These are phyloP conservation scores for Agrochola lota DNA, from an alignment of 2,888 invertebrate species.

Conservation along the genomic window DNA sequence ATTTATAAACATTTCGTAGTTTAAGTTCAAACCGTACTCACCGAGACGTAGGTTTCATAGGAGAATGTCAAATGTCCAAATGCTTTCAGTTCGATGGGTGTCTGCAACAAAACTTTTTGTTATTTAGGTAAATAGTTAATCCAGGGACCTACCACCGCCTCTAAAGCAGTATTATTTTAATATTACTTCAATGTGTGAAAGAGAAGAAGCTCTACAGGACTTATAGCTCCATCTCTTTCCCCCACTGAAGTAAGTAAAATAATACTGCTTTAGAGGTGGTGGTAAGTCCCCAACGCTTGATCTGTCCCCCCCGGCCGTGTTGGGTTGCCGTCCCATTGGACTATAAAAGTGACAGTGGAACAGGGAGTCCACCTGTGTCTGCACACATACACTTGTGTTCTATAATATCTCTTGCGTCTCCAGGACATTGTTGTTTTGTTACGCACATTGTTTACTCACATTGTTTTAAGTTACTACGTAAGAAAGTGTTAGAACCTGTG, in stretches of 20 bases:
- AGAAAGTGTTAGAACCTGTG: constrained; percentile 61
- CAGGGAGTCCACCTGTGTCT: too few relatives aligned
- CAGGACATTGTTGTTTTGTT: background rate
- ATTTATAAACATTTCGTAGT: too few relatives aligned
- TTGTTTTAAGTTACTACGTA: background rate
- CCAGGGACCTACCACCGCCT: too few relatives aligned
- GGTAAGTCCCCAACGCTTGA: too few relatives aligned
- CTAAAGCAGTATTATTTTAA: too few relatives aligned
- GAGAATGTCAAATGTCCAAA: constrained; percentile 47
- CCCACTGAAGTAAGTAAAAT: too few relatives aligned
- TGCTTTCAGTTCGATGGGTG: constrained; percentile 44
- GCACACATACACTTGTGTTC: background rate
- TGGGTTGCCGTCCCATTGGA: background rate
- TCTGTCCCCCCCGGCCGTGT: background rate
- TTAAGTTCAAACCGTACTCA: constrained; percentile 5
- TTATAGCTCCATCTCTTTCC: too few relatives aligned
- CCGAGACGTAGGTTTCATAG: constrained; percentile 46
- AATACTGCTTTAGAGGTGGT: too few relatives aligned
- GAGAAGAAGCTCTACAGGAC: too few relatives aligned
- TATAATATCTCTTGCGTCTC: too few relatives aligned
- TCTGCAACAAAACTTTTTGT: constrained; percentile 29
- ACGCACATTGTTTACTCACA: background rate
- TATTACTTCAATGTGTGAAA: too few relatives aligned
- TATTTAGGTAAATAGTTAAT: too few relatives aligned
- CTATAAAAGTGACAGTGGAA: background rate